These are phyloP conservation scores for Acanthosoma haemorrhoidale DNA, from an alignment of 2,888 invertebrate genomes.

Conservation along the genomic window DNA sequence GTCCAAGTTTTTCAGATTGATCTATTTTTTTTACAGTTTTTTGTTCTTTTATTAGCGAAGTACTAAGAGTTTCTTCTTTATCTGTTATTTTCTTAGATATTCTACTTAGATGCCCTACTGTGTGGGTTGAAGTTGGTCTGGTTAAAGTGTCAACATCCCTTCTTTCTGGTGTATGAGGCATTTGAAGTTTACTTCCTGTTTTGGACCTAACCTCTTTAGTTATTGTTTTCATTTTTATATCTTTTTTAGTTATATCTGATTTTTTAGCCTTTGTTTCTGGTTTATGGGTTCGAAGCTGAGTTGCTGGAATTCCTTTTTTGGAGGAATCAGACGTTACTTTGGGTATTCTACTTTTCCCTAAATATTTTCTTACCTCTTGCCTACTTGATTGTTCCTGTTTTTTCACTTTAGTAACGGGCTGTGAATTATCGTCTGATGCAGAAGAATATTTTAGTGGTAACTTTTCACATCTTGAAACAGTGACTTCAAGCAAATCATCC, in stretches of 20 bases:
- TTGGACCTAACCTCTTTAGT: background rate
- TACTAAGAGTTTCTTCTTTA: background rate
- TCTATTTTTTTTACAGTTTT: background rate
- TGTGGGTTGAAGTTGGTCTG: background rate
- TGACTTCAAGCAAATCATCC: conserved; percentile 48
- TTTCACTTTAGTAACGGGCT: background rate
- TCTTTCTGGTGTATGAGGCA: background rate
- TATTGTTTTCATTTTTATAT: background rate
- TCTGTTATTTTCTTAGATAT: background rate
- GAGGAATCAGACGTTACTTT: background rate
- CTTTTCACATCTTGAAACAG: conserved; percentile 43
- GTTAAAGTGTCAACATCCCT: background rate
- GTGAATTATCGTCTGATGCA: background rate
- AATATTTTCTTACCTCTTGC: background rate
- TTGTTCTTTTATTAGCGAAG: background rate
- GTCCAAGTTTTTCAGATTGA: background rate
- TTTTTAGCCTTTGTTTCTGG: background rate
- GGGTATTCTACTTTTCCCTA: background rate
- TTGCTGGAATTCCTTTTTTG: background rate
- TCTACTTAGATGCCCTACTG: background rate
- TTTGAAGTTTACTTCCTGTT: background rate
- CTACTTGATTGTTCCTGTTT: background rate
- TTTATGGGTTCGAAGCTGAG: background rate
- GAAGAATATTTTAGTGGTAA: background rate
- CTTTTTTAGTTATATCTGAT: background rate